A percentile compares a stretch with the other conserved stretches of the same genome.
These are phyloP conservation scores for Recurvirostra avosetta DNA, from an alignment of 2,113 vertebrate species.

Conservation along the genomic window DNA sequence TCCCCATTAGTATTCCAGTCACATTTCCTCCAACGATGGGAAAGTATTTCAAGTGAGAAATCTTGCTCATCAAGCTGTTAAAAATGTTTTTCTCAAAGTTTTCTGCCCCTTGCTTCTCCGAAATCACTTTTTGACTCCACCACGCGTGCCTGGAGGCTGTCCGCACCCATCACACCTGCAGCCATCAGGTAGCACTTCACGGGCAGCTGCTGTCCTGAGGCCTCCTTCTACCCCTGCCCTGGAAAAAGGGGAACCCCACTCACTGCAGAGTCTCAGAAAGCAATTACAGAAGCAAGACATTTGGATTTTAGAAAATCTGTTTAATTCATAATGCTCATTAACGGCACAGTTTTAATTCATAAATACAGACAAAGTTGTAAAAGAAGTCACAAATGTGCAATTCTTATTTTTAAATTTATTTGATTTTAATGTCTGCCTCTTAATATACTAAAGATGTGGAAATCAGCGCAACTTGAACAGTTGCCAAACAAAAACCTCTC, in stretches of 20 bases:
- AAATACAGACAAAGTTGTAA: conserved; percentile 41
- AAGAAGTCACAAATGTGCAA: background rate
- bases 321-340: conserved; percentile 51
- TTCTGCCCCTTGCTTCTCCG: background rate
- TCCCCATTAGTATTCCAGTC: background rate
- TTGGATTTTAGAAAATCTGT: conserved; percentile 43
- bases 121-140: background rate
- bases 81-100: background rate
- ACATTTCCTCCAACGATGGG: background rate
- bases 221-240: background rate
- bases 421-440: background rate
- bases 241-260: background rate
- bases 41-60: background rate
- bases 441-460: background rate
- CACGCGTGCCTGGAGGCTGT: background rate
- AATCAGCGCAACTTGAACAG: background rate
- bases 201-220: background rate
- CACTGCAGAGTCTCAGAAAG: background rate
- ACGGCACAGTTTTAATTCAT: conserved; percentile 43
- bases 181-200: background rate
- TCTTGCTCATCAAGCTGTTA: background rate
- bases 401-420: conserved; percentile 39
- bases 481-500: conserved; percentile 12
- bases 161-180: background rate
- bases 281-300: conserved; percentile 2